Evolutionary conservation across 2,797 vertebrate species (phyloP), one percentile per base, ranked within the genome.

Genomic region (Microchirus variegatus): DNA sequence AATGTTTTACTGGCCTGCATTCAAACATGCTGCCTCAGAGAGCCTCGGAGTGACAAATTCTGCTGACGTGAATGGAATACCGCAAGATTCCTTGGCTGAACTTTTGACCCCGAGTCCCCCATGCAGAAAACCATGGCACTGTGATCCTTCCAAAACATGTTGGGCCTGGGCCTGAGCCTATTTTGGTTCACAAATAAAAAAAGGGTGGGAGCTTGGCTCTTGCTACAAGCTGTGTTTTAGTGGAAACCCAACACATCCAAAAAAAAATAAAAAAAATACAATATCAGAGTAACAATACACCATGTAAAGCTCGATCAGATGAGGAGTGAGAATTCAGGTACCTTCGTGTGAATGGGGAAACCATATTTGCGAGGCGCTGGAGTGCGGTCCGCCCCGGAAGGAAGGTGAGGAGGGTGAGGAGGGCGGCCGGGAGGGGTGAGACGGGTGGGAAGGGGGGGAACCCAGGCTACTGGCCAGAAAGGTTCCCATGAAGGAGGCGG

Each of bases 291-390:
- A 84, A 85, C 77, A 85, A 80, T 77, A 82, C 70, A 77, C 65
- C 15, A 59, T 56, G 46, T 47, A 67, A 79, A 16, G 47, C 49
- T 42, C 13, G 44, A 59, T 81, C 9, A 67, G 50, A 55, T 59
- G 63, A 73, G 49, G 45, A 16, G 46, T 46, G 59, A 64, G 51
- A 47, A 38, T 62, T 69, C 53, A 70, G 53, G 69, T 94, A 98
- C 97, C 97, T 96, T 98, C 97, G 8, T 98, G 97, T 44, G 97
- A 95, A 90, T 98, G 97, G 22, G 97, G 95, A 84, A 98, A 97
- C 97, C 97, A 99, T 90, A 98, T 95, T 93, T 98, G 97, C 15
- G 97, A 97, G 74, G 96, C 89, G 78, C 95, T 86, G 0, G 97
- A 95, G 91, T 97, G 97, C 46, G 96, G 94, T 64, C 94, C 92